Evolutionary conservation across 2,888 invertebrate genomes (phyloP).

Genomic region (Podabrus alpinus): DNA sequence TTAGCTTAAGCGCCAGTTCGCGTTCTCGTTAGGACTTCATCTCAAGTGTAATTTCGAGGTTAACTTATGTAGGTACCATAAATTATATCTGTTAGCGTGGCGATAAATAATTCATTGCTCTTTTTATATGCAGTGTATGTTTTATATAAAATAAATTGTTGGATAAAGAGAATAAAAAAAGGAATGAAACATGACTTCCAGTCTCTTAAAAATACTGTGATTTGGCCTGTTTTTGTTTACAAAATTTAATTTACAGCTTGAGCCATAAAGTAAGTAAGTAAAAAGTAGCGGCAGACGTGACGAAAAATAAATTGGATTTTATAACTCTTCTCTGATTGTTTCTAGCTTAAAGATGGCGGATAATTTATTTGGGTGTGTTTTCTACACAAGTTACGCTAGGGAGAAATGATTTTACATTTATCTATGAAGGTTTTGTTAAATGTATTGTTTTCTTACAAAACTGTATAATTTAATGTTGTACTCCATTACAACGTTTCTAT

Average conservation of each 20-base stretch:
- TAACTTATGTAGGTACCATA: conserved; percentile 1
- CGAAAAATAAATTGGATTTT: conserved; percentile 28
- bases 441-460: conserved; percentile 1
- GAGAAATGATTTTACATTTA: conserved; percentile 42
- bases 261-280: conserved; percentile 16
- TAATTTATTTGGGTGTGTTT: conserved; percentile 22
- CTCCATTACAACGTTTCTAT: neutral
- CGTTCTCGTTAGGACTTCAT: conserved; percentile 7
- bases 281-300: conserved; percentile 26
- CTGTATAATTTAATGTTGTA: neutral
- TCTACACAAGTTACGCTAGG: conserved; percentile 29
- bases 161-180: conserved; percentile 16
- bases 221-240: conserved; percentile 18
- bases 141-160: conserved; percentile 19
- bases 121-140: conserved; percentile 12
- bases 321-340: conserved; percentile 35
- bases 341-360: conserved; percentile 25
- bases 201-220: conserved; percentile 18
- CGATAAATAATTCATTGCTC: conserved; percentile 17
- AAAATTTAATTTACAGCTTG: conserved; percentile 23
- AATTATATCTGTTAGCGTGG: conserved; percentile 3
- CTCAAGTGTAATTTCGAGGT: conserved; percentile 4
- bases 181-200: conserved; percentile 24
- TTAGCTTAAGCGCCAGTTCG: neutral
- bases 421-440: conserved; percentile 31